These are phyloP conservation scores for Chelonus insularis DNA, from an alignment of 1,140 invertebrate species.

Conservation along the genomic window DNA sequence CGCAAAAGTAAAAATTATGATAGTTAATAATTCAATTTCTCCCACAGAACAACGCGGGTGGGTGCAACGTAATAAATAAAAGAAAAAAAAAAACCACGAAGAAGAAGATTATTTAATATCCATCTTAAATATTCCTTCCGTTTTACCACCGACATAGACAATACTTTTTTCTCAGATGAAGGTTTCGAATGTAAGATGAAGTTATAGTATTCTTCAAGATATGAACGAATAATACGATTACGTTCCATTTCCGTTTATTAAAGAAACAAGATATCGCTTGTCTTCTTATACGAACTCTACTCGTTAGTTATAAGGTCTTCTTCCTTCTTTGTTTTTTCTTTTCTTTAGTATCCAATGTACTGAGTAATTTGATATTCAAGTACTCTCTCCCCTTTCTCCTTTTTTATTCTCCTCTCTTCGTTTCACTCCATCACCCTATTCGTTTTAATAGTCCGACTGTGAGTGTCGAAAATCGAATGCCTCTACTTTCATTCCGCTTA, in stretches of 20 bases:
- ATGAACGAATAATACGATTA: slow-evolving; percentile 63
- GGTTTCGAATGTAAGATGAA: neutral
- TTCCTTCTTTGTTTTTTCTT: no score
- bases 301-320: slow-evolving; percentile 32
- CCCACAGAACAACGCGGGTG: no score
- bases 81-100: slow-evolving; percentile 22
- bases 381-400: no score
- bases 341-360: no score
- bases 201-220: slow-evolving; percentile 49
- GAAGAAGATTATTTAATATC: slow-evolving; percentile 46
- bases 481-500: no score
- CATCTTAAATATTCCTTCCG: slow-evolving; percentile 60
- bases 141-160: slow-evolving; percentile 29
- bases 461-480: no score
- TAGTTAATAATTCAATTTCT: no score
- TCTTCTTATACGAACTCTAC: slow-evolving; percentile 9
- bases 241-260: slow-evolving; percentile 62
- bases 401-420: no score
- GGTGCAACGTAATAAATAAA: neutral
- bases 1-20: no score
- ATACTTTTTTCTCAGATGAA: slow-evolving; percentile 11
- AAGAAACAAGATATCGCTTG: slow-evolving; percentile 59
- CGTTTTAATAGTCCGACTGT: no score
- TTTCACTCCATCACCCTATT: no score
- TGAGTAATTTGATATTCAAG: no score